Evolutionary conservation across 2,797 vertebrate species (phyloP).

Genomic region (Anolis apletophallus): DNA sequence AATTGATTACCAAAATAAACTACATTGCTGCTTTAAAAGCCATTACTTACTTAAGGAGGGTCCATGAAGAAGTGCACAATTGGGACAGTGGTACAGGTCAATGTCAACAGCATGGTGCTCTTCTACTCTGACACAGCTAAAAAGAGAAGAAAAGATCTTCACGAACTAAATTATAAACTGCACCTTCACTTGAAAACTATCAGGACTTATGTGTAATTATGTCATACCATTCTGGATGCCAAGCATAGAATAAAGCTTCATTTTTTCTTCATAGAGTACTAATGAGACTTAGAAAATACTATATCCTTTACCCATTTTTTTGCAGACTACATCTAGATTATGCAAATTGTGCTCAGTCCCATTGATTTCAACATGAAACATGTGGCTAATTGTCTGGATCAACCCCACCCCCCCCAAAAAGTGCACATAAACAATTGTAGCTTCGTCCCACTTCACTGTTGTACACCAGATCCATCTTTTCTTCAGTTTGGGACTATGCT

Average conservation of each 20-base stretch:
- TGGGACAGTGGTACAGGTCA: slow-evolving; percentile 98
- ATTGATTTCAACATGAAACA: background rate
- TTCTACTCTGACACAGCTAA: slow-evolving; percentile 96
- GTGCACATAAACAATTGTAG: background rate
- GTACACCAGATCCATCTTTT: background rate
- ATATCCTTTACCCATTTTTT: background rate
- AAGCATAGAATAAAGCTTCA: background rate
- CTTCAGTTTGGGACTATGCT: background rate
- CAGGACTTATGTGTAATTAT: background rate
- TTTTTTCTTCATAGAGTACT: background rate
- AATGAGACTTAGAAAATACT: background rate
- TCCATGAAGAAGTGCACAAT: slow-evolving; percentile 91
- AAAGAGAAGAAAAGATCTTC: slow-evolving; percentile 43
- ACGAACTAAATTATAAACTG: background rate
- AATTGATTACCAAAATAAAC: slow-evolving; percentile 3
- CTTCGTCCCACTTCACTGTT: background rate
- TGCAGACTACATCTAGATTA: background rate
- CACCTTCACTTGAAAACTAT: background rate
- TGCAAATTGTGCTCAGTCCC: background rate
- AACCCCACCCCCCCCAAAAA: background rate
- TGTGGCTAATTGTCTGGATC: background rate
- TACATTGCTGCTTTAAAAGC: slow-evolving; percentile 12
- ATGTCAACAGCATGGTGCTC: slow-evolving; percentile 98
- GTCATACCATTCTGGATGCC: background rate
- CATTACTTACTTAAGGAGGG: slow-evolving; percentile 94